Base-by-base conservation (phyloP, 2,888 invertebrate genomes). In the Caenorhabditis sp. region DNA sequence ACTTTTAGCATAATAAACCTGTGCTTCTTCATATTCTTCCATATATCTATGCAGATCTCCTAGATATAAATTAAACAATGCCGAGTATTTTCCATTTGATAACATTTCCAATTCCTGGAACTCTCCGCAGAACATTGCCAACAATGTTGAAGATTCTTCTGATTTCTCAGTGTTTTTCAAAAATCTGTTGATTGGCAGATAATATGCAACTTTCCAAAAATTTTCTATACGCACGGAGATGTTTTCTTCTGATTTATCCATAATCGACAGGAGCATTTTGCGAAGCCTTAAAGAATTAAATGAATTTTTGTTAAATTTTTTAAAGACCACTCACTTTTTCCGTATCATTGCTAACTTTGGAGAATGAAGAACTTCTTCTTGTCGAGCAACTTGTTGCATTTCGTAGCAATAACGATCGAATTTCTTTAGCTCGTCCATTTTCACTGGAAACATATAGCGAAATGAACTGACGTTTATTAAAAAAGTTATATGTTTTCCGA, bases 1-100 rank as follows among this genome's bases (percentile, higher is more conserved):
- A 4, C 58, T 36, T 59, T 53, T 53, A 14, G 58, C 25, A 52
- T 72, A 72, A 36, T 23, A 72, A 4, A 36, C 43, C 21, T 27
- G 25, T 1, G 72, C 38, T 14, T 64, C 43, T 25, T 21, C 59
- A 23, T 31, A 59, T 5, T 67, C 58, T 5, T 63, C 38, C 61
- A 72, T 68, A 26, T 72, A 72, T 25, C 72, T 57, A 57, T 72
- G 72, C n/a, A 72, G 56, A 59, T 72, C 72, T 1, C 67, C 72
- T 20, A 72, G 31, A 52, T 61, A 72, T n/a, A 68, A 7, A 53
- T 67, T 59, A 38, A 64, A 50, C 0, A 53, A 52, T 23, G 64
- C 43, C 10, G 58, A 17, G 27, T 72, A 68, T 36, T 61, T 63
- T 25, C 36, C 57, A 1, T 67, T 31, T 14, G 53, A 25, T 7